Evolutionary conservation across 2,797 vertebrate genomes (phyloP).

Genomic region (Urosaurus nigricauda): DNA sequence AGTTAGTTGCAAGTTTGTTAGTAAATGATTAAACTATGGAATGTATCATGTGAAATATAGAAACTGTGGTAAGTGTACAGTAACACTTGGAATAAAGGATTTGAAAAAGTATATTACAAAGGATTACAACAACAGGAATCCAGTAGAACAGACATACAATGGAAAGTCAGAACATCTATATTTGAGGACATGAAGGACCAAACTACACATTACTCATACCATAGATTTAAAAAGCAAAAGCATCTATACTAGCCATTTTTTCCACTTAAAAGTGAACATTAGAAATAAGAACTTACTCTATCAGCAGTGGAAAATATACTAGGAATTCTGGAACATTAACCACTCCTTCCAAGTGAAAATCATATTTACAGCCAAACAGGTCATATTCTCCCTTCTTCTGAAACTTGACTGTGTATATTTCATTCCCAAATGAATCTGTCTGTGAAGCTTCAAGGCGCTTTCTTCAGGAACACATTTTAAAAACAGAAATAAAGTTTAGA

Average conservation of each 20-base stretch:
- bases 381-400: slow-evolving; percentile 90
- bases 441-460: slow-evolving; percentile 89
- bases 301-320: slow-evolving; percentile 94
- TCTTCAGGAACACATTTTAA: slow-evolving; percentile 70
- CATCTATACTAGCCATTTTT: background rate
- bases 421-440: slow-evolving; percentile 91
- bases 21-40: too few species aligned
- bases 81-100: too few species aligned
- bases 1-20: too few species aligned
- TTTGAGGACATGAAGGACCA: background rate
- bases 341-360: slow-evolving; percentile 95
- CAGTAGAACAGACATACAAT: background rate
- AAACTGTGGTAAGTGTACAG: too few species aligned
- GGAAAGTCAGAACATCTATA: background rate
- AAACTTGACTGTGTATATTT: slow-evolving; percentile 92
- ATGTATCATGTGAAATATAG: too few species aligned
- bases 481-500: background rate
- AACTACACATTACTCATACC: background rate
- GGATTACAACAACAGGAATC: background rate
- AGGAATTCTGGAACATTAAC: slow-evolving; percentile 96
- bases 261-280: background rate
- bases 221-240: background rate
- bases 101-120: background rate
- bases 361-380: slow-evolving; percentile 95
- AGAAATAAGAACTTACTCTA: slow-evolving; percentile 85